These are phyloP conservation scores for Porites evermanni DNA, from an alignment of 92 coral and sea anemone species.

Conservation along the genomic window DNA sequence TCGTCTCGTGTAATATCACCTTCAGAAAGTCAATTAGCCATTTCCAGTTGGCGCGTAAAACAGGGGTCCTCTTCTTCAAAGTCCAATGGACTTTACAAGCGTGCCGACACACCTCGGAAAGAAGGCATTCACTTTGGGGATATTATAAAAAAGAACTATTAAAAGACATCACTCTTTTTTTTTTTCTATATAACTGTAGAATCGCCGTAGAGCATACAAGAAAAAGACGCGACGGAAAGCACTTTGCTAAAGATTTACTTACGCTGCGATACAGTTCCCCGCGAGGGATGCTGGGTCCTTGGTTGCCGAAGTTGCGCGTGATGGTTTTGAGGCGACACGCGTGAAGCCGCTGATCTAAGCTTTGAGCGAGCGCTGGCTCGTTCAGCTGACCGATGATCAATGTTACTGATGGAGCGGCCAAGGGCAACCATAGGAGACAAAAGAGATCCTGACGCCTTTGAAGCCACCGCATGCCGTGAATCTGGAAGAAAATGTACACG, in stretches of 20 bases:
- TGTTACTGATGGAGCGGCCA: conserved; percentile 96
- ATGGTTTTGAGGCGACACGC: conserved; percentile 60
- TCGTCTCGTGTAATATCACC: too few species aligned
- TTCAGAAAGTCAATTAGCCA: not conserved
- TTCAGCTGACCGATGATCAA: conserved; percentile 95
- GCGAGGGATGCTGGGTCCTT: conserved; percentile 76
- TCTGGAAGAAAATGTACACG: conserved; percentile 37
- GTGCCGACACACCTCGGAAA: too few species aligned
- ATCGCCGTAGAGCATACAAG: too few species aligned
- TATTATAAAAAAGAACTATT: too few species aligned
- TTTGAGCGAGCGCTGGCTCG: conserved; percentile 86
- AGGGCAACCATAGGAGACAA: conserved; percentile 82
- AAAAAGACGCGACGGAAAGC: too few species aligned
- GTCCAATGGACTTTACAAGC: too few species aligned
- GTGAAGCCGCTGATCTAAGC: conserved; percentile 69
- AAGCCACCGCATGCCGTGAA: conserved; percentile 77
- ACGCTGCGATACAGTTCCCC: conserved; percentile 97
- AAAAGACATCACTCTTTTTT: too few species aligned
- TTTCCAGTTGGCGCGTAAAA: too few species aligned
- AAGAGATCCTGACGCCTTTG: conserved; percentile 74
- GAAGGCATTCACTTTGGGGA: too few species aligned
- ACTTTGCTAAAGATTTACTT: conserved; percentile 35
- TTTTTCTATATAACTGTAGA: too few species aligned
- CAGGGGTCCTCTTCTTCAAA: too few species aligned
- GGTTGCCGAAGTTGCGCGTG: conserved; percentile 72